Percentiles rank a stretch among this genome's conserved stretches.
These are phyloP conservation scores for Orchestia grillus DNA, from an alignment of 1,140 invertebrate genomes.

Conservation along the genomic window DNA sequence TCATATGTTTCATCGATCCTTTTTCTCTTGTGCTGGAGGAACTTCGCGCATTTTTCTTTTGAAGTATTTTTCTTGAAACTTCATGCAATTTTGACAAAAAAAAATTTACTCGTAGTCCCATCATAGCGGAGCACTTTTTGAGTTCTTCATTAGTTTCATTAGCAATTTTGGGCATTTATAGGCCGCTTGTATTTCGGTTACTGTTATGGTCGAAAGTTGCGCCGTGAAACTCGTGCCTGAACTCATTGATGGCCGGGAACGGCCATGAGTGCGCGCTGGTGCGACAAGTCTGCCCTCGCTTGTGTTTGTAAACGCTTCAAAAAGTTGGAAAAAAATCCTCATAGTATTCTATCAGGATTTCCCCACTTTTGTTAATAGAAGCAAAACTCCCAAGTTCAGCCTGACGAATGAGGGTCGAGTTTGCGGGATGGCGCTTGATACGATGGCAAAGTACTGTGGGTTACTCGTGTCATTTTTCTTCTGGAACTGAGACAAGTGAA, in stretches of 20 bases:
- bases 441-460: background rate
- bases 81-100: background rate
- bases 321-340: background rate
- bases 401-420: background rate
- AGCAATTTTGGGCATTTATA: conserved; percentile 50
- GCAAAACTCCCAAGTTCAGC: background rate
- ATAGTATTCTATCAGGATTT: conserved; percentile 12
- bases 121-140: conserved; percentile 27
- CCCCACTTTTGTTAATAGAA: background rate
- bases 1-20: background rate
- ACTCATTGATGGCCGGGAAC: conserved; percentile 32
- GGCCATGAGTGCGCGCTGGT: background rate
- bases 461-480: background rate
- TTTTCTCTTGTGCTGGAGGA: background rate
- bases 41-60: background rate
- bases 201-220: conserved; percentile 46
- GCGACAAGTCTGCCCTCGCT: conserved; percentile 2
- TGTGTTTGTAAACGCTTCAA: conserved; percentile 3
- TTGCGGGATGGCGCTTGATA: background rate
- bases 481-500: background rate
- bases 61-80: background rate
- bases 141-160: conserved; percentile 50
- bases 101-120: background rate
- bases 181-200: conserved; percentile 48
- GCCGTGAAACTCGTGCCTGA: conserved; percentile 38